Evolutionary conservation across 2,113 vertebrate species (phyloP).

Genomic region (Myotis yumanensis): DNA sequence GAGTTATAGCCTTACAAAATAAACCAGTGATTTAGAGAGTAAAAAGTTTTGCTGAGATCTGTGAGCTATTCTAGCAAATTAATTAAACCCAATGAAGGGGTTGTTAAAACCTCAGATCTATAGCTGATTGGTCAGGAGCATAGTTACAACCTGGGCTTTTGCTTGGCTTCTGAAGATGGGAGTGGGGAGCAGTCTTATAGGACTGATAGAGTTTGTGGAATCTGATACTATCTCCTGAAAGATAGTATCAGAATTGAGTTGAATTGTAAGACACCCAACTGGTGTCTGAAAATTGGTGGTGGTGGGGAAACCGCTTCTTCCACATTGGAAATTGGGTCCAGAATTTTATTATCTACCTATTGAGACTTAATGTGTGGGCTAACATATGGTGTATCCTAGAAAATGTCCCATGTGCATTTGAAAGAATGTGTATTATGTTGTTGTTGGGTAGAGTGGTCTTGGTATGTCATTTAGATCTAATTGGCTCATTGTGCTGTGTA

Average conservation of each 20-base stretch:
- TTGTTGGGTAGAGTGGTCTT: not conserved
- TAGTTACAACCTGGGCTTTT: not conserved
- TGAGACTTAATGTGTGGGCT: not conserved
- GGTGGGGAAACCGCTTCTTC: not conserved
- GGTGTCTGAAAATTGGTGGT: not conserved
- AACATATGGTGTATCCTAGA: not conserved
- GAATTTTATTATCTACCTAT: not conserved
- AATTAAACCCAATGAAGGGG: not conserved
- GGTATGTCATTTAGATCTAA: not conserved
- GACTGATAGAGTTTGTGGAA: not conserved
- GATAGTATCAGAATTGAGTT: not conserved
- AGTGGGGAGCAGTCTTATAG: not conserved
- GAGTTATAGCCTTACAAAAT: not conserved
- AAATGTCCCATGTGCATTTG: not conserved
- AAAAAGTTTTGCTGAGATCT: not conserved
- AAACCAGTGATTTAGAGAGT: not conserved
- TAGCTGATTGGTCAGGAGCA: not conserved
- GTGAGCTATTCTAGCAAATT: not conserved
- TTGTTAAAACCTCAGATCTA: not conserved
- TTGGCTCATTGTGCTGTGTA: not conserved
- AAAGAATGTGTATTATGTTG: not conserved
- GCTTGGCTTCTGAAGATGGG: not conserved
- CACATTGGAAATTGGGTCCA: not conserved
- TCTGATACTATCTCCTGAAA: not conserved
- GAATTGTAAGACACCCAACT: not conserved